Base-by-base conservation (phyloP, 1,140 invertebrate species). In the Rhopalosiphum padi region DNA sequence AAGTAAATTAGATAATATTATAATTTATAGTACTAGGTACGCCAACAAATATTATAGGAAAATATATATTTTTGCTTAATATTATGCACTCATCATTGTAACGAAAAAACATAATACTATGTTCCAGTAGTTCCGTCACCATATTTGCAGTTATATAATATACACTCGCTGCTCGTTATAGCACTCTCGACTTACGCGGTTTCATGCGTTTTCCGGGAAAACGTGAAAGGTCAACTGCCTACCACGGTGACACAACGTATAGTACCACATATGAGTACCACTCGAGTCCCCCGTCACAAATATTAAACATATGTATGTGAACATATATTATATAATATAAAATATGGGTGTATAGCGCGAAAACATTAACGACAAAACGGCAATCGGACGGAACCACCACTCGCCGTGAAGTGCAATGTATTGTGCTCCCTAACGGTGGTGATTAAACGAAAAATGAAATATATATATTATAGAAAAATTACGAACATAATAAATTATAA, bases 361-460 rank as follows among this genome's bases (percentile, higher is more conserved):
- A 77, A 77, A 77, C 60, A 77, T 77, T 77, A 77, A 77, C 60
- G 60, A 35, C 60, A 77, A 77, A 83, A 83, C 35, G 35, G 77
- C 77, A 83, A 83, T 77, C 30, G 60, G 60, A 77, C 60, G 60
- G n/a, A 77, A 77, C 60, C n/a, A 6, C 60, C 60, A 15, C n/a
- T 77, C n/a, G 60, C n/a, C 15, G 60, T 77, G 60, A 77, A 77
- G 60, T 77, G 18, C 60, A n/a, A 60, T 77, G 30, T n/a, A 77
- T 77, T 77, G 60, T 77, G 60, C 30, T n/a, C 60, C 11, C 15
- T 77, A 22, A n/a, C 60, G 30, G 60, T n/a, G n/a, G 60, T n/a
- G n/a, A 77, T 77, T 77, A n/a, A 77, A 77, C 60, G n/a, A n/a
- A 77, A 77, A 77, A 77, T 77, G 60, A 77, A 77, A 68, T n/a